These are phyloP conservation scores for Graphium colonna DNA, from an alignment of 2,888 invertebrate species.

Conservation along the genomic window DNA sequence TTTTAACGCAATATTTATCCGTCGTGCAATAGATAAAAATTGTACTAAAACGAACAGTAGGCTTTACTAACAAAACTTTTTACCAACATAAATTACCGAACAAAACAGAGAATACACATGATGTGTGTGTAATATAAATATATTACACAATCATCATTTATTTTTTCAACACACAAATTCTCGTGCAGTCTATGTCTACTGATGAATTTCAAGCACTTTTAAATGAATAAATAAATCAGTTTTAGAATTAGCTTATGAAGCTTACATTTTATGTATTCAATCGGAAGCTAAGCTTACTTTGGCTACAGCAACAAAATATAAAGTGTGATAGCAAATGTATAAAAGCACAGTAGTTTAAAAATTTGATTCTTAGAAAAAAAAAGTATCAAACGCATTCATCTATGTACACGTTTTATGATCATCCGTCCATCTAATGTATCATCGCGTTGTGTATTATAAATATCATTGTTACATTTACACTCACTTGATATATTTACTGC, in stretches of 20 bases:
- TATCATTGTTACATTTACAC: neutral
- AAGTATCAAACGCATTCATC: too few species aligned
- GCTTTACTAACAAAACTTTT: too few species aligned
- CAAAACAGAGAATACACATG: too few species aligned
- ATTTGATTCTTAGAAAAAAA: neutral
- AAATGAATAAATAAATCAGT: too few species aligned
- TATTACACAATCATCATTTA: too few species aligned
- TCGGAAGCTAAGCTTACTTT: neutral
- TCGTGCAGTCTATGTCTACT: neutral
- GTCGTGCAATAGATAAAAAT: too few species aligned
- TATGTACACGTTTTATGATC: constrained; percentile 14
- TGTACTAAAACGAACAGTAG: too few species aligned
- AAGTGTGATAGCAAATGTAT: neutral
- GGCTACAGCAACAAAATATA: neutral
- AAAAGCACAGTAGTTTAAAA: neutral
- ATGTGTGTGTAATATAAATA: too few species aligned
- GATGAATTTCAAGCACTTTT: neutral
- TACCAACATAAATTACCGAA: too few species aligned
- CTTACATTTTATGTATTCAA: neutral
- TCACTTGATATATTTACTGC: too few species aligned
- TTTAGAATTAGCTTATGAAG: constrained; percentile 11
- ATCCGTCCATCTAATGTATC: constrained; percentile 37
- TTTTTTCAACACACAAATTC: too few species aligned
- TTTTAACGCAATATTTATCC: too few species aligned
- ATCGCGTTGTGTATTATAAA: constrained; percentile 32